Conservation (phyloP, 2,888 invertebrate species). For the Thereva unica region DNA sequence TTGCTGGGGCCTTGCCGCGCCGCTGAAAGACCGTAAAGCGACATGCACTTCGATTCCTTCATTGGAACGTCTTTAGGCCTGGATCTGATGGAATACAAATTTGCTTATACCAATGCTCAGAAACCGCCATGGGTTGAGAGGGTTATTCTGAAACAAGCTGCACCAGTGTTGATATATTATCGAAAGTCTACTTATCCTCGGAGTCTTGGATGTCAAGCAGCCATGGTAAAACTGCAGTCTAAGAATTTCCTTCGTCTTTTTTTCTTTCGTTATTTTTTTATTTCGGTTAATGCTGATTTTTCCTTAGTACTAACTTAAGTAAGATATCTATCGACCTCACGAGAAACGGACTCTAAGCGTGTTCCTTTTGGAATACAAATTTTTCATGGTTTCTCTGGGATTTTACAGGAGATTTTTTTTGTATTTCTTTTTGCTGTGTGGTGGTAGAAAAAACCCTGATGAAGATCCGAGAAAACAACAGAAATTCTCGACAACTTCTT, state of each 20-base stretch:
- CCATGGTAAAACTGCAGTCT: constrained; percentile 2
- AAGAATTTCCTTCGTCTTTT: background rate
- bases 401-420: constrained; percentile 21
- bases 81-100: constrained; percentile 33
- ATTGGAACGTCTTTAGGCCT: constrained; percentile 4
- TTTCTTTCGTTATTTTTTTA: constrained; percentile 10
- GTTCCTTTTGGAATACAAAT: constrained; percentile 21
- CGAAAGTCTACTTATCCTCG: background rate
- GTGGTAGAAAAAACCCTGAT: background rate
- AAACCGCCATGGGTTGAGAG: too few species aligned
- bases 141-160: background rate
- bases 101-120: constrained; percentile 1
- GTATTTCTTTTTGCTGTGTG: background rate
- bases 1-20: background rate
- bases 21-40: background rate
- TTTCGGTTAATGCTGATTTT: background rate
- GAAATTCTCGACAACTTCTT: constrained; percentile 20
- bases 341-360: constrained; percentile 1
- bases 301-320: constrained; percentile 4
- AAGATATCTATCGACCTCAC: constrained; percentile 24
- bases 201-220: background rate
- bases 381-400: constrained; percentile 26
- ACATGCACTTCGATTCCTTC: background rate
- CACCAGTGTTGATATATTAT: background rate
- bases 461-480: background rate